Base-by-base conservation (phyloP, 2,888 invertebrate species). In the Drepana falcataria region DNA sequence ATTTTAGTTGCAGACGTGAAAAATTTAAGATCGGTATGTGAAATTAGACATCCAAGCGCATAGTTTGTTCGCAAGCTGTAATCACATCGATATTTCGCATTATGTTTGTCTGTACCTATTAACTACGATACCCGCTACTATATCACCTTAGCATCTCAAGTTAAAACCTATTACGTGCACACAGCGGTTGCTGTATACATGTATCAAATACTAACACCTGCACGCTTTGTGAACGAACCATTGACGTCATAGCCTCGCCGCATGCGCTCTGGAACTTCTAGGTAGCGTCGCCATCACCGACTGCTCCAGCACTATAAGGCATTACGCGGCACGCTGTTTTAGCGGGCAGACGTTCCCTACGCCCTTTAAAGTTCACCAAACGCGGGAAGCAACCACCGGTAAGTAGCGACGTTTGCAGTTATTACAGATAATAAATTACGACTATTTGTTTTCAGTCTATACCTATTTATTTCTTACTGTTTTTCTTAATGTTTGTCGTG, bases 211-310 rank as follows among this genome's bases (percentile, higher is more conserved):
- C 75, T 75, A 76, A 82, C 81, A 85, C 87, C 87, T 88, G 87
- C 87, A 82, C 81, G 83, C 78, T 83, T 83, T 82, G 80, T 88
- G 88, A 89, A 87, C 81, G 88, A 79, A 85, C 80, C 85, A 89
- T 90, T 90, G 89, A 90, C 89, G 89, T 90, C 89, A 90, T 81
- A 77, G 75, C 71, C 65, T 68, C 55, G 66, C 65, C 79, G 77
- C 84, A 79, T 73, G 81, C 85, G 87, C 69, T 52, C 35, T 70
- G 34, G 35, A 4, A n/a, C n/a, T n/a, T n/a, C n/a, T 37, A 37
- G 37, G 9, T 35, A 59, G 63, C 73, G 72, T 70, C 73, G 77
- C 73, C 70, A 67, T 65, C 61, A 59, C 61, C 59, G 60, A 47
- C 53, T 56, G 59, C 40, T 35, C 48, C 55, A 55, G 61, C 56